A percentile compares a stretch with the other conserved stretches of the same genome.
Conservation (phyloP, 2,797 vertebrate genomes). For the Percopsis omiscomaycus region DNA sequence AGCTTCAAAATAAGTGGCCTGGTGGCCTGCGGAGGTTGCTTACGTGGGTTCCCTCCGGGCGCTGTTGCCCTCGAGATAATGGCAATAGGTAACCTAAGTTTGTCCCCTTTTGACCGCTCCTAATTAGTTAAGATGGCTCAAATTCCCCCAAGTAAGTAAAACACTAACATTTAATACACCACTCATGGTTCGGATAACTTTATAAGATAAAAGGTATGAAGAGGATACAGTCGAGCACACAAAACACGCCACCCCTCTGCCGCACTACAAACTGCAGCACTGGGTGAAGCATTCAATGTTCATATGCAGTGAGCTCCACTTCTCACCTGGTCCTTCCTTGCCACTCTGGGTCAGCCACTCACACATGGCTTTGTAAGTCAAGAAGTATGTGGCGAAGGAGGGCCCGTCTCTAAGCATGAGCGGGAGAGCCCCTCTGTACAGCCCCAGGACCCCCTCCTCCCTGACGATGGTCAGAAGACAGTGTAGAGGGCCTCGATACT, state of each 20-base stretch:
- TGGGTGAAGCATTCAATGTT: too few relatives aligned
- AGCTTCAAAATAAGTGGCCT: too few relatives aligned
- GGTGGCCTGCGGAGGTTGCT: too few relatives aligned
- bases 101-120: too few relatives aligned
- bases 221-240: neutral
- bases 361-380: constrained; percentile 81
- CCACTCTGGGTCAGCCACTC: constrained; percentile 80
- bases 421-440: constrained; percentile 85
- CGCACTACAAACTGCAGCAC: neutral
- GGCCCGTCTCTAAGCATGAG: constrained; percentile 85
- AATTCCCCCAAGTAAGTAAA: too few relatives aligned
- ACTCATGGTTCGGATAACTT: neutral
- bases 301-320: neutral
- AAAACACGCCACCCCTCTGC: neutral
- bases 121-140: too few relatives aligned
- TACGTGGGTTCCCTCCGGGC: too few relatives aligned
- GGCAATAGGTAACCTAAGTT: too few relatives aligned
- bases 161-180: neutral
- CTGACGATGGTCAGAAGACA: constrained; percentile 83
- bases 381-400: constrained; percentile 85
- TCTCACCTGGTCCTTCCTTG: constrained; percentile 78
- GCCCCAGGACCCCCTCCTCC: constrained; percentile 84
- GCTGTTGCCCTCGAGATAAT: too few relatives aligned
- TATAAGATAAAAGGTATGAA: neutral
- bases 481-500: constrained; percentile 84